These are phyloP conservation scores for Apantesis nais DNA, from an alignment of 2,888 invertebrate species.

Conservation along the genomic window DNA sequence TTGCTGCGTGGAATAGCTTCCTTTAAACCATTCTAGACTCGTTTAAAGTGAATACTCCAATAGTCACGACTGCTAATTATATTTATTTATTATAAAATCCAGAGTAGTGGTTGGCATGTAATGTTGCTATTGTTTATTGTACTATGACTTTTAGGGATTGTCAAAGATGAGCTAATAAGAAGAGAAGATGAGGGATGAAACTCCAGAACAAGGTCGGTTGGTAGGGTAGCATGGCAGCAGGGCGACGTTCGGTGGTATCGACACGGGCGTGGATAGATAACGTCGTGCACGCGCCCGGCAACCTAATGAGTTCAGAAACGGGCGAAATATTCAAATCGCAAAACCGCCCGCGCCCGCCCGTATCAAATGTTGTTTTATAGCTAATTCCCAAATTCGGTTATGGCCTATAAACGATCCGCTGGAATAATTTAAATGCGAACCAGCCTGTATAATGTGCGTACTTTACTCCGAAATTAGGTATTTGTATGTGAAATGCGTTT, in stretches of 20 bases:
- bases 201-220: conserved; percentile 9
- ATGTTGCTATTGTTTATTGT: background rate
- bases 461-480: conserved; percentile 84
- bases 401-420: conserved; percentile 86
- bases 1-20: conserved; percentile 72
- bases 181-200: too few relatives aligned
- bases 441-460: conserved; percentile 84
- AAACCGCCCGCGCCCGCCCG: conserved; percentile 83
- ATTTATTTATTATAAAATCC: conserved; percentile 53
- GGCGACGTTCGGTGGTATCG: conserved; percentile 25
- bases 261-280: conserved; percentile 61
- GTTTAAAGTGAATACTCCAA: conserved; percentile 67
- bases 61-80: conserved; percentile 78
- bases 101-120: conserved; percentile 3
- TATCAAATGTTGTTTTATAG: conserved; percentile 86
- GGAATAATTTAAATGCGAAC: conserved; percentile 85
- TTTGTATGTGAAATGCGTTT: conserved; percentile 86
- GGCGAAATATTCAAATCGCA: conserved; percentile 84
- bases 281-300: conserved; percentile 78
- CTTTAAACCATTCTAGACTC: conserved; percentile 70
- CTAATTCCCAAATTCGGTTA: conserved; percentile 86
- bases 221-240: conserved; percentile 8
- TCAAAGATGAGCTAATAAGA: background rate
- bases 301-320: conserved; percentile 79
- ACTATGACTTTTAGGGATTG: background rate